Base-by-base conservation (phyloP, 2,888 invertebrate genomes). In the Hoplodrina blanda region DNA sequence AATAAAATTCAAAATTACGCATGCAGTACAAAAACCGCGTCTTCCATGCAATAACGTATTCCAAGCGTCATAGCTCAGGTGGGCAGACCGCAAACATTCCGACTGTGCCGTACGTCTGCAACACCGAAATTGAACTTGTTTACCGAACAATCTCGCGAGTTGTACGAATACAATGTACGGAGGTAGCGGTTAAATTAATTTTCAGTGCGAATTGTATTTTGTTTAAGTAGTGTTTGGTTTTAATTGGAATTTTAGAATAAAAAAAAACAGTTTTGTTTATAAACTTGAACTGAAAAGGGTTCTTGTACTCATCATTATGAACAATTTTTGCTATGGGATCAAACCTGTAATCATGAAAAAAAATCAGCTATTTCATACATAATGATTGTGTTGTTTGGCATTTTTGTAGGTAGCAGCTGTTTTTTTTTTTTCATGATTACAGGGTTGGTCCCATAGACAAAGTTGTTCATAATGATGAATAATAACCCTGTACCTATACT, bases 71-170 rank as follows among this genome's bases (percentile, higher is more conserved):
- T 75, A 74, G 60, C 75, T 80, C 75, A 85, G 82, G 85, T 84
- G 63, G 68, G 68, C 65, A 82, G 46, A 80, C 80, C 85, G 68
- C 82, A 85, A 83, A 80, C 71, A 84, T 84, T 72, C 78, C 69
- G 66, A 67, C 68, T 75, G 55, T 64, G 62, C 67, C 49, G 52
- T 74, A 53, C 54, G 65, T 79, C 74, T 75, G 75, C 74, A 69
- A 67, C 76, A 54, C 84, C 64, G 54, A 84, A 83, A 84, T 82
- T 84, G 81, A 76, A 84, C 84, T 79, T 84, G 84, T 84, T 84
- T 84, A 77, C 78, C 44, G 54, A 83, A 83, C 83, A 82, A 83
- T 79, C 76, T 62, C 64, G 37, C 73, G 69, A 78, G 74, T 68
- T 75, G 61, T 74, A 81, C 75, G 65, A 68, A 72, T 78, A 76